A percentile compares a stretch with the other conserved stretches of the same genome.
Evolutionary conservation across 2,797 vertebrate genomes (phyloP).

Genomic region (Clarias platycephalus): DNA sequence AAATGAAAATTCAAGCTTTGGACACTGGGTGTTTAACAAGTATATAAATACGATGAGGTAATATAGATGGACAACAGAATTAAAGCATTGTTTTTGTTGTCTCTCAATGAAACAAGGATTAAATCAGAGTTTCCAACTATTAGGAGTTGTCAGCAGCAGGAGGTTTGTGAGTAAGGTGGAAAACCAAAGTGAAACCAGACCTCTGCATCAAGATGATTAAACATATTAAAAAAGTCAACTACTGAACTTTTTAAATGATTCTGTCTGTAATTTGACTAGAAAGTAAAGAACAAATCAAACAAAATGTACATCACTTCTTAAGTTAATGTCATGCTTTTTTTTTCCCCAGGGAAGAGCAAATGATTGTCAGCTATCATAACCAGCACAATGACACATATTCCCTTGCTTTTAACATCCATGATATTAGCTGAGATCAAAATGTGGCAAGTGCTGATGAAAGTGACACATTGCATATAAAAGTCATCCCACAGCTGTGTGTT

Average conservation of each 20-base stretch:
- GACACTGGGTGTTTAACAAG: background rate
- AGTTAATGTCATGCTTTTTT: conserved; percentile 46
- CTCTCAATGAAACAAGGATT: background rate
- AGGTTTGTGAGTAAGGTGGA: background rate
- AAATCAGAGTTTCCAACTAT: background rate
- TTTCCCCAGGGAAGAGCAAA: conserved; percentile 47
- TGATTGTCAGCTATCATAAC: conserved; percentile 53
- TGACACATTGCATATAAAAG: conserved; percentile 70
- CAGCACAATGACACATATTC: conserved; percentile 62
- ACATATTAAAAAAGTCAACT: background rate
- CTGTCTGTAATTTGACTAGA: conserved; percentile 33
- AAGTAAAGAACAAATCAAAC: conserved; percentile 25
- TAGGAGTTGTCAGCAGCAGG: background rate
- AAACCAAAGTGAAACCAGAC: background rate
- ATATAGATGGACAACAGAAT: background rate
- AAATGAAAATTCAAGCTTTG: background rate
- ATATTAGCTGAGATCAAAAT: conserved; percentile 73
- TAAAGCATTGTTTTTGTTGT: background rate
- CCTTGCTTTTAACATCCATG: conserved; percentile 57
- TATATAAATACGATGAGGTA: background rate
- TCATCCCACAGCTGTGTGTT: conserved; percentile 75
- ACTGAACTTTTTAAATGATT: conserved; percentile 17
- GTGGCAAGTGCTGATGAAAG: conserved; percentile 64
- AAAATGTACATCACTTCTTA: conserved; percentile 41
- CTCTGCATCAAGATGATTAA: background rate